phyloP scores from a whole-genome alignment of 2,888 invertebrate genomes.

The Tinea semifulvella region DNA sequence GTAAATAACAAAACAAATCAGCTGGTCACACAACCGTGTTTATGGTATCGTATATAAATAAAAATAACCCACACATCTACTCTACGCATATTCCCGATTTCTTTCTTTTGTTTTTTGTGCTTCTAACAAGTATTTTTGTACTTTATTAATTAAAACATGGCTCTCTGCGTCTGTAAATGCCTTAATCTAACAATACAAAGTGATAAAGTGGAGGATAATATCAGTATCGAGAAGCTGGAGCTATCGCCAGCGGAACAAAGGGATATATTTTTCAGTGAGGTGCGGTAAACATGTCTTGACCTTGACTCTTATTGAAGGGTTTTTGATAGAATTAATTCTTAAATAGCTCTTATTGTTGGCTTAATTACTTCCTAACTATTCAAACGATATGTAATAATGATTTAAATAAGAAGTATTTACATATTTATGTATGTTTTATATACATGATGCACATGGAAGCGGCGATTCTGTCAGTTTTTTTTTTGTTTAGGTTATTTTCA shows the following conservation, averaged over 20 bases:
- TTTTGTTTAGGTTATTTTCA: slow-evolving; percentile 7
- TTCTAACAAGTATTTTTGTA: slow-evolving; percentile 29
- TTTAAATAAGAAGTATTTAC: neutral
- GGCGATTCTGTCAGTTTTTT: slow-evolving; percentile 3
- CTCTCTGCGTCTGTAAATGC: slow-evolving; percentile 77
- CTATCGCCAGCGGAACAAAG: slow-evolving; percentile 67
- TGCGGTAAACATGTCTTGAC: slow-evolving; percentile 61
- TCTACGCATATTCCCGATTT: slow-evolving; percentile 33
- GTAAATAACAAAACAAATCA: slow-evolving; percentile 6
- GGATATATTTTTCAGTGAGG: slow-evolving; percentile 75
- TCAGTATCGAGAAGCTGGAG: slow-evolving; percentile 64
- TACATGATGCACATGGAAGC: slow-evolving; percentile 7
- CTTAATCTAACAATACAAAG: slow-evolving; percentile 75
- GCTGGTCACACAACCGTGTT: slow-evolving; percentile 8
- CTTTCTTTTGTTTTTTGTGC: slow-evolving; percentile 40
- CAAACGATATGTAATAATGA: neutral
- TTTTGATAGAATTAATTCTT: slow-evolving; percentile 14
- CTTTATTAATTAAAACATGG: slow-evolving; percentile 44
- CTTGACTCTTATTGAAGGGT: slow-evolving; percentile 43
- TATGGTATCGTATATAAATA: slow-evolving; percentile 24
- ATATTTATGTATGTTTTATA: slow-evolving; percentile 9
- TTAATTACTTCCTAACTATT: neutral
- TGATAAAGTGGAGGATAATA: slow-evolving; percentile 64
- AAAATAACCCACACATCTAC: slow-evolving; percentile 21
- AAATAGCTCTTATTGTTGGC: neutral